Base-by-base conservation (phyloP, 2,113 vertebrate genomes). In the Anoura caudifer region DNA sequence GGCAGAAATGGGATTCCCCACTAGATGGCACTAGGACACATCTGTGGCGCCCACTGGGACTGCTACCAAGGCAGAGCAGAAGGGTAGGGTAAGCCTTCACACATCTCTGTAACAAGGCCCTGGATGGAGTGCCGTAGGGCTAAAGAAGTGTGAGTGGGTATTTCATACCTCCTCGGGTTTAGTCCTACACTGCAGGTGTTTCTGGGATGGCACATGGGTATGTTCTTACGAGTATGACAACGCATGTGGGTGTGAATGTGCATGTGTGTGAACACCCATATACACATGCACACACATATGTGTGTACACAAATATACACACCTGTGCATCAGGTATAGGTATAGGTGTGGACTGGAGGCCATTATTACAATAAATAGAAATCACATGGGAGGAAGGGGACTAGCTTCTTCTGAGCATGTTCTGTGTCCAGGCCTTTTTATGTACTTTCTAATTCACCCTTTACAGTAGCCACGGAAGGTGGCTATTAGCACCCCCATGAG, bases 21-120 rank as follows among this genome's bases (percentile, higher is more conserved):
- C 82, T 87, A 97, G 95, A 47, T 87, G 95, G 91, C 31, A 31
- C 72, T 70, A 83, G 86, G 89, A 70, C n/a, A 91, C 28, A 94
- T 56, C 36, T 61, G 52, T 80, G 94, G 77, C 36, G 80, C 33
- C 47, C 16, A 17, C 19, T 17, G 90, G 59, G 52, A 24, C 17
- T 56, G 33, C 67, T 88, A 54, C 10, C 36, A 67, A 33, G n/a
- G 43, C 54, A 82, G 24, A 86, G 28, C 8, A 24, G 38, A 75
- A 36, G 61, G 67, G 52, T 5, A 7, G 45, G 33, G 54, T 65
- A 12, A 41, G 47, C 16, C 88, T 65, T 80, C 41, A 47, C 6
- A 47, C 6, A 33, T 20, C 20, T 82, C 61, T 52, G 31, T 16
- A 83, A 43, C 14, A 63, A 75, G 72, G 36, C 8, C 36, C 7